phyloP scores from a whole-genome alignment of 2,113 vertebrate species.

The Xiphophorus couchianus region DNA sequence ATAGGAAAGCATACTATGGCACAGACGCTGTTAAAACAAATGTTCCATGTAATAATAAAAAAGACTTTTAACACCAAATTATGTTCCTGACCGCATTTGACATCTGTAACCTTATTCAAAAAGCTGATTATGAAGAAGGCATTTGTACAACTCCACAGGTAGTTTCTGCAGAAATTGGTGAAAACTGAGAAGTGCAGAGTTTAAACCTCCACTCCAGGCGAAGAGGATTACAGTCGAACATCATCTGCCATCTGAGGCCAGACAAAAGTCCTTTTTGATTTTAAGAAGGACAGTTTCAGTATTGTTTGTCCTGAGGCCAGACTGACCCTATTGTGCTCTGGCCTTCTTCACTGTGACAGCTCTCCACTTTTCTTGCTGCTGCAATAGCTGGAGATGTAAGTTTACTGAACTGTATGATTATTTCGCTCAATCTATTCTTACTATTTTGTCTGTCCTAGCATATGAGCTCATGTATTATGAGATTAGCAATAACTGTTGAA shows the following conservation, averaged over 20 bases:
- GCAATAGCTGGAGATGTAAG: neutral
- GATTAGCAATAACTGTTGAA: too few species aligned
- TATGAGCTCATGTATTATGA: too few species aligned
- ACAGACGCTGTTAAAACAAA: conserved; percentile 15
- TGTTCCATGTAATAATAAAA: neutral
- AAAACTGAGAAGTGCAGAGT: conserved; percentile 34
- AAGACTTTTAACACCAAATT: neutral
- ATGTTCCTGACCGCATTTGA: neutral
- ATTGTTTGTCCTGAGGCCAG: conserved; percentile 39
- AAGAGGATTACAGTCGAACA: conserved; percentile 65
- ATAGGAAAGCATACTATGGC: neutral
- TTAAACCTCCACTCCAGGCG: conserved; percentile 61
- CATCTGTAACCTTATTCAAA: neutral
- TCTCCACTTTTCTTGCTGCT: conserved; percentile 14
- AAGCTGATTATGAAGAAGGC: conserved; percentile 19
- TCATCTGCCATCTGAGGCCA: conserved; percentile 42
- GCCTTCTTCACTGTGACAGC: conserved; percentile 34
- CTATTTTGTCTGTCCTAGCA: too few species aligned
- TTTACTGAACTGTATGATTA: neutral
- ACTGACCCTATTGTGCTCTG: conserved; percentile 33
- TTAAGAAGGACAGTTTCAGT: conserved; percentile 58
- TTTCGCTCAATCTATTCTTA: neutral
- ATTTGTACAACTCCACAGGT: conserved; percentile 14
- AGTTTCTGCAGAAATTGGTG: conserved; percentile 32
- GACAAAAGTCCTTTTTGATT: conserved; percentile 55